Conservation (phyloP, 2,797 vertebrate genomes). For the Ceryle rudis region DNA sequence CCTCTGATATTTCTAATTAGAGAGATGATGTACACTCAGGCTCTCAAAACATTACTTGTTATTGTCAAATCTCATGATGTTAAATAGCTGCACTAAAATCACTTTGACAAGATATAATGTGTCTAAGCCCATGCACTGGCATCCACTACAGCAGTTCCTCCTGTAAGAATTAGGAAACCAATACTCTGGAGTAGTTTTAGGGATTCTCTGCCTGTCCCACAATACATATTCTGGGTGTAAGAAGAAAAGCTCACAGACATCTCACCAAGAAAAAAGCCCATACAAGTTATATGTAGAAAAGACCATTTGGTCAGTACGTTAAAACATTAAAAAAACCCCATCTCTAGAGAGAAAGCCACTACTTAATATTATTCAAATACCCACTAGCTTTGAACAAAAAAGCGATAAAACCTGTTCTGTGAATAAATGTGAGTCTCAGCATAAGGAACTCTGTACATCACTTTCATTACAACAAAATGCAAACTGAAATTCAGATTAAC, state of each 20-base stretch:
- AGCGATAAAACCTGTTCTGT: not conserved
- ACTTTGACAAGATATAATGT: not conserved
- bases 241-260: not conserved
- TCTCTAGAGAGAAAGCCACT: not conserved
- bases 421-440: not conserved
- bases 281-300: not conserved
- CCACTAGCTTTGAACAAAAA: not conserved
- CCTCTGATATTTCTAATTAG: not conserved
- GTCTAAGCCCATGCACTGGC: not conserved
- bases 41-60: not conserved
- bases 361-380: not conserved
- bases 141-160: not conserved
- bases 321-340: not conserved
- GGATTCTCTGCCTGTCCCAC: not conserved
- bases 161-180: not conserved
- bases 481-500: not conserved
- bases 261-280: not conserved
- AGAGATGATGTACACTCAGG: not conserved
- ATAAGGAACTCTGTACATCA: not conserved
- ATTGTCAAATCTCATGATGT: not conserved
- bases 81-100: not conserved
- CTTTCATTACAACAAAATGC: not conserved
- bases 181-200: not conserved
- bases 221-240: not conserved
- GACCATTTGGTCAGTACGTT: not conserved